Base-by-base conservation (phyloP, 2,888 invertebrate genomes). In the Drosophila rubida region DNA sequence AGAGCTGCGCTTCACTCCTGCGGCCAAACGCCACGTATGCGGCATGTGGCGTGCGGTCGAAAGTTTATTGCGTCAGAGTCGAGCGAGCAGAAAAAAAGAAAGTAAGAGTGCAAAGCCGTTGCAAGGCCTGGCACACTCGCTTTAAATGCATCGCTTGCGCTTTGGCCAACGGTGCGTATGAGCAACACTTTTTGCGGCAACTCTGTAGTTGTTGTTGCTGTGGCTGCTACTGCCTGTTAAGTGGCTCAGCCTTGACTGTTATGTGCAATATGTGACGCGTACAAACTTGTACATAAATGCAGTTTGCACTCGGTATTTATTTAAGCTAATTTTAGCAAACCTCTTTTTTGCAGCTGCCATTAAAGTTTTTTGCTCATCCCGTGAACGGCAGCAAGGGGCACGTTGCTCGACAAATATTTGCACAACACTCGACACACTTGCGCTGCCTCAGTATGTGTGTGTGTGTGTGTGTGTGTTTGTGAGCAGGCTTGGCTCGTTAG, bases 161-260 rank as follows among this genome's bases (percentile, higher is more conserved):
- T 75, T 72, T 68, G 69, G 76, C 69, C 79, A 84, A 74, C 77
- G 55, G 55, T 77, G 82, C 80, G 77, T 87, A 79, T 79, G 77
- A 51, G 75, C 30, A 68, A 76, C 76, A 48, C 51, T 60, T 79
- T 54, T 44, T 23, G 22, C 16, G 27, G 13, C 50, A 50, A 69
- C 67, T 76, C 71, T 70, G 7, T 16, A 44, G 60, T 70, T 49
- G 42, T 46, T 64, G 60, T 44, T 32, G n/a, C n/a, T 32, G 11
- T 32, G n/a, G n/a, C n/a, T 32, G 32, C 32, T 32, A 5, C n/a
- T 32, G 11, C n/a, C 32, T 2, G 13, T 37, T 44, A 54, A 76
- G 67, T 51, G 63, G 37, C 35, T 13, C 13, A 55, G 39, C 77
- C 75, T 77, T 75, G 69, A 73, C 59, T 59, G 48, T 39, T 54